Conservation (phyloP, 2,888 invertebrate species). For the Glaucopsyche alexis region DNA sequence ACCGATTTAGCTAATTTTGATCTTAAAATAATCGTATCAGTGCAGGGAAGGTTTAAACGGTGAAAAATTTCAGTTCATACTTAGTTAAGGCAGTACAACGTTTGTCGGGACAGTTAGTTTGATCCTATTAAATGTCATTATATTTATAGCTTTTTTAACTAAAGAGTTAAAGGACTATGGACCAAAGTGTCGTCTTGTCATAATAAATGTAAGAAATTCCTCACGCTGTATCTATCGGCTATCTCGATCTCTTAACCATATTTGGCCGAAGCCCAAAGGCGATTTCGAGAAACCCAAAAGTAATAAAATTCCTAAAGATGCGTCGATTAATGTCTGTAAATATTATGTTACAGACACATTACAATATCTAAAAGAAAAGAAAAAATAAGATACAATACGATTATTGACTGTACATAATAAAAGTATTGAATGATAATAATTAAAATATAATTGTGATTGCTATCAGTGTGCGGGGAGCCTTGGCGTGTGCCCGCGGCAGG, state of each 20-base stretch:
- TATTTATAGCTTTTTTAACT: too few species aligned
- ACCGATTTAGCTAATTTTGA: too few species aligned
- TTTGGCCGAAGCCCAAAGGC: neutral
- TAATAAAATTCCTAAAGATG: neutral
- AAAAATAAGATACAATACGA: constrained; percentile 1
- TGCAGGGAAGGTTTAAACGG: too few species aligned
- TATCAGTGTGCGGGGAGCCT: constrained; percentile 49
- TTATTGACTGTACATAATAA: neutral
- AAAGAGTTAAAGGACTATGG: too few species aligned
- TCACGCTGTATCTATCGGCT: neutral
- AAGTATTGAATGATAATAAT: constrained; percentile 29
- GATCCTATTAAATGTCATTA: too few species aligned
- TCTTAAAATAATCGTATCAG: too few species aligned
- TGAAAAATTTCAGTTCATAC: too few species aligned
- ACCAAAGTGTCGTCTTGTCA: neutral
- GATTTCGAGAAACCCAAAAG: constrained; percentile 8
- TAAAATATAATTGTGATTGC: constrained; percentile 35
- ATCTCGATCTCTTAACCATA: neutral
- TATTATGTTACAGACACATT: constrained; percentile 17
- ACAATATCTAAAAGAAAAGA: neutral
- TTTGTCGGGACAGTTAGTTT: too few species aligned
- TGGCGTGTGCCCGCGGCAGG: constrained; percentile 76
- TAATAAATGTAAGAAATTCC: constrained; percentile 7
- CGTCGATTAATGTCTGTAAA: constrained; percentile 20
- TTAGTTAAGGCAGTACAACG: too few species aligned